These are phyloP conservation scores for Corvus hawaiiensis DNA, from an alignment of 2,113 vertebrate genomes.

Conservation along the genomic window DNA sequence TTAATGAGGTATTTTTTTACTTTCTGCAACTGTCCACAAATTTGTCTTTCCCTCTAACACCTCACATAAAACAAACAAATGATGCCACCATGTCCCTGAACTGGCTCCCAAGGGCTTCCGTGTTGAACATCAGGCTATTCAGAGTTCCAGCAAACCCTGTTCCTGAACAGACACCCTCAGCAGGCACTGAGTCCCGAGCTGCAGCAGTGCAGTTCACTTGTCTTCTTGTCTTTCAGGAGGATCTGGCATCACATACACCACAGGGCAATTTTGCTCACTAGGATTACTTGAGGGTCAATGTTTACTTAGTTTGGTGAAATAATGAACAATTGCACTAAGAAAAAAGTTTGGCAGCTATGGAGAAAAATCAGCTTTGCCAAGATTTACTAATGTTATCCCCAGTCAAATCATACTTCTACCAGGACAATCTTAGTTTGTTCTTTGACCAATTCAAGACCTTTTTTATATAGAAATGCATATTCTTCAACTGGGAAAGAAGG, in stretches of 20 bases:
- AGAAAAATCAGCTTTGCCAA: neutral
- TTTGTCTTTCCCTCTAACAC: neutral
- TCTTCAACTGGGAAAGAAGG: neutral
- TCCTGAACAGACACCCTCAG: neutral
- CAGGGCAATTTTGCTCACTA: neutral
- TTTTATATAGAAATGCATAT: neutral
- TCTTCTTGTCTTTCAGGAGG: neutral
- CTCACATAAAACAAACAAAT: neutral
- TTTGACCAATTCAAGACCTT: neutral
- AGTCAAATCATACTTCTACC: neutral
- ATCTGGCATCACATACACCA: neutral
- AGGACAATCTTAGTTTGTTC: neutral
- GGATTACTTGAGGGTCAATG: neutral
- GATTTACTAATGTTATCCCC: neutral
- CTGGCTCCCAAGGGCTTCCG: neutral
- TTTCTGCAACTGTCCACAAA: neutral
- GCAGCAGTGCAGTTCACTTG: neutral
- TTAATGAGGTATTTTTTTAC: neutral
- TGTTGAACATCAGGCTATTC: neutral
- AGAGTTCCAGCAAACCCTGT: neutral
- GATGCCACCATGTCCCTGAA: neutral
- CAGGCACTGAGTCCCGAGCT: rapidly evolving
- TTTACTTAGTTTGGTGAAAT: conserved; percentile 10
- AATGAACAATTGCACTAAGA: neutral
- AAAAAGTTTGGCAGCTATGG: neutral